A percentile compares a stretch with the other conserved stretches of the same genome.
phyloP scores from a whole-genome alignment of 2,797 vertebrate species.

The Anabacerthia variegaticeps region DNA sequence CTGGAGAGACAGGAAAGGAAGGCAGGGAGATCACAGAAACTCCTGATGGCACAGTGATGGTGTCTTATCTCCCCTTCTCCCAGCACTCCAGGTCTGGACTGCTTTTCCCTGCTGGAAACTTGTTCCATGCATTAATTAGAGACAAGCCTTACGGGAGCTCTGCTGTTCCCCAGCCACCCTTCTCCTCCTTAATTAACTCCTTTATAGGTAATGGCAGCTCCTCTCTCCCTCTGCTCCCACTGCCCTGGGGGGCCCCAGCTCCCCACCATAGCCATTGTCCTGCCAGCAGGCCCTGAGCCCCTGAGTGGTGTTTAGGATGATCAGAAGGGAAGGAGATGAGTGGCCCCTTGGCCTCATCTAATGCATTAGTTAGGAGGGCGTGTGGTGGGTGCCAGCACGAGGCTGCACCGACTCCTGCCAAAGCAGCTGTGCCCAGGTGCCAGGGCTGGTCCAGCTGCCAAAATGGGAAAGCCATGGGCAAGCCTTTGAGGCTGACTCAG shows the following conservation, averaged over 20 bases:
- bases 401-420: background rate
- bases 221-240: background rate
- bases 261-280: rapidly evolving
- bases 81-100: background rate
- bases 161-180: background rate
- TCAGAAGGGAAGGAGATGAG: background rate
- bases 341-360: background rate
- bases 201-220: background rate
- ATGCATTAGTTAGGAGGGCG: background rate
- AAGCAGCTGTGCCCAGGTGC: background rate
- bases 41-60: rapidly evolving
- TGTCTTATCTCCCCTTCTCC: conserved; percentile 8
- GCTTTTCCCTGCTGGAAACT: conserved; percentile 21
- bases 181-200: background rate
- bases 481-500: background rate
- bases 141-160: conserved; percentile 10
- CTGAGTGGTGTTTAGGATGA: background rate
- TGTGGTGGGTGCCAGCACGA: rapidly evolving
- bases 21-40: background rate
- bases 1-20: background rate
- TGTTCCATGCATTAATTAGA: conserved; percentile 58
- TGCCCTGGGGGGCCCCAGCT: background rate
- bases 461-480: background rate
- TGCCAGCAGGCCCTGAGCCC: background rate
- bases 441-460: background rate